Evolutionary conservation across 1,140 invertebrate species (phyloP).

Genomic region (Lasioglossum baleicum): DNA sequence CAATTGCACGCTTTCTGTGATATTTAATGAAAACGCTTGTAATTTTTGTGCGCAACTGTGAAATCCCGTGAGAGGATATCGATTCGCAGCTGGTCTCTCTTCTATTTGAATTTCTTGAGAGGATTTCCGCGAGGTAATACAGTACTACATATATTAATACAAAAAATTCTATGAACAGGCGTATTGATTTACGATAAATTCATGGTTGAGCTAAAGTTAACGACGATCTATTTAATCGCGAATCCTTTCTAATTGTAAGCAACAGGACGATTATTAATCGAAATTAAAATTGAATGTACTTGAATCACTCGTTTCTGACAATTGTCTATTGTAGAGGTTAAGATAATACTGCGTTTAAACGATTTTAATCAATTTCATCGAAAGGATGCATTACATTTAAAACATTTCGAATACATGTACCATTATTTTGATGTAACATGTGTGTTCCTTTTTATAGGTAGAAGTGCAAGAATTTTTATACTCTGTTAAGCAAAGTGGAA

Average conservation of each 20-base stretch:
- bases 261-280: neutral
- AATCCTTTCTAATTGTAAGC: neutral
- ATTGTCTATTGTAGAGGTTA: conserved; percentile 25
- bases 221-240: conserved; percentile 10
- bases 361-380: neutral
- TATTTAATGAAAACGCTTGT: conserved; percentile 38
- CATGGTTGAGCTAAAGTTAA: conserved; percentile 40
- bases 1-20: conserved; percentile 38
- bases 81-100: neutral
- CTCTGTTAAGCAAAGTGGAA: neutral
- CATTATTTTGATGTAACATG: no score
- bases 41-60: conserved; percentile 22
- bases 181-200: conserved; percentile 56
- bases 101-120: conserved; percentile 2
- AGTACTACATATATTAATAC: conserved; percentile 6
- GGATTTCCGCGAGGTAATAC: conserved; percentile 20
- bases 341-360: neutral
- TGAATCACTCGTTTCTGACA: neutral
- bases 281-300: neutral
- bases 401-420: neutral
- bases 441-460: conserved; percentile 27
- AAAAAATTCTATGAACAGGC: conserved; percentile 10
- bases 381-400: neutral
- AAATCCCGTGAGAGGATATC: conserved; percentile 11
- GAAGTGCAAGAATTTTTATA: conserved; percentile 32